Base-by-base conservation (phyloP, 1,140 invertebrate species). In the Zaprionus ornatus region DNA sequence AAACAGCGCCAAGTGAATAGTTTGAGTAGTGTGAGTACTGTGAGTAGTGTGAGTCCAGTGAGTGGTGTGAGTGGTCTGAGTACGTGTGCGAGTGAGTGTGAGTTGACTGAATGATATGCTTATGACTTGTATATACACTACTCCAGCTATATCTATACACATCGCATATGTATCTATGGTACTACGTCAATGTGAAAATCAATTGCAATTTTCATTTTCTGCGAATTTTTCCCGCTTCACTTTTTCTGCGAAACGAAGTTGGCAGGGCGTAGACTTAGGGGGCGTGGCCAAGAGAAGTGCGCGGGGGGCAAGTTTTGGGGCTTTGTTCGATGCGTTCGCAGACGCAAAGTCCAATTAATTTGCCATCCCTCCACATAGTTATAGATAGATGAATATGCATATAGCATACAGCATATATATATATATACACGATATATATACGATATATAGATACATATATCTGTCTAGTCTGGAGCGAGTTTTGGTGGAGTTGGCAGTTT, bases 341-440 rank as follows among this genome's bases (percentile, higher is more conserved):
- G 32, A 73, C 80, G 6, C n/a, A 77, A 77, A 77, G 61, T 82
- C 64, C 65, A 86, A 87, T 86, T 86, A 86, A 87, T 63, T 79
- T 57, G 76, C 66, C 64, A 61, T 50, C 56, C 9, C 9, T 52
- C 25, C 35, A 61, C 35, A 60, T 32, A 70, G 48, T 12, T 74
- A 74, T 69, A 63, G 19, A 56, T 72, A 57, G 27, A 73, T 56
- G 61, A 27, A 50, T 65, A 42, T 71, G 27, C 19, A 56, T 60
- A 37, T 32, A 57, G 29, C 35, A 25, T 59, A 64, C 50, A 60
- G 10, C 40, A 45, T 45, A 62, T 67, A 17, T 15, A 55, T 63
- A 52, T 48, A 57, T n/a, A n/a, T n/a, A n/a, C n/a, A n/a, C n/a
- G 29, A 32, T 32, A 45, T 42, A 62, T 67, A 23, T 42, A 48